Evolutionary conservation across 2,797 vertebrate genomes (phyloP), one percentile per base, ranked within the genome.

Genomic region (Salmo trutta): DNA sequence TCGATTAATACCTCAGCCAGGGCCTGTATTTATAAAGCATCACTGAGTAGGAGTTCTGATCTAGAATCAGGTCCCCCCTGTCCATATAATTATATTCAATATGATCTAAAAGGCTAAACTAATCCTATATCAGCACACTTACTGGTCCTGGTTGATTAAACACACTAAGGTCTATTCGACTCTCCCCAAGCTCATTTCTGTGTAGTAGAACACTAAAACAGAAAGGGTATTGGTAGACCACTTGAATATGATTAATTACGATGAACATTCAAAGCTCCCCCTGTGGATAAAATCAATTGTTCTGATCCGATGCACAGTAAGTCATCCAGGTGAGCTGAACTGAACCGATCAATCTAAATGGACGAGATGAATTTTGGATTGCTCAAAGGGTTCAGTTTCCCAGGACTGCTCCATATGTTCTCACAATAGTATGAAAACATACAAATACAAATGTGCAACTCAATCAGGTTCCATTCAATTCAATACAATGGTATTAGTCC

Each of bases 1-100:
- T 47, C 2, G 41, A 47, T 47, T 12, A 47, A 47, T 47, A 47
- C 10, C 41, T 47, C 41, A 47, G 10, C 10, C 41, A 47, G 41
- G 41, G 41, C 41, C 10, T 47, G 41, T 47, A 47, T 47, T 47
- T 14, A 47, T 47, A 12, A 47, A 47, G 41, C 41, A 47, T 27
- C 21, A 14, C 59, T 12, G 21, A 24, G 56, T 79, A 79, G 65
- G 72, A 16, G 24, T 51, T 83, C 71, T 51, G 56, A n/a, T 59
- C 56, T 59, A 59, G 19, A 8, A 59, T 7, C 56, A 21, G 56
- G 56, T 59, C 56, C 56, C 5, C 17, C 19, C 41, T 47, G 41
- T 47, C 19, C 17, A 59, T 59, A n/a, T 59, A 59, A 59, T 7
- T 19, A 0, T 62, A 24, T 62, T 62, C n/a, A 64, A 24, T 12